These are phyloP conservation scores for Zonitis immaculata DNA, from an alignment of 2,888 invertebrate species.

Conservation along the genomic window DNA sequence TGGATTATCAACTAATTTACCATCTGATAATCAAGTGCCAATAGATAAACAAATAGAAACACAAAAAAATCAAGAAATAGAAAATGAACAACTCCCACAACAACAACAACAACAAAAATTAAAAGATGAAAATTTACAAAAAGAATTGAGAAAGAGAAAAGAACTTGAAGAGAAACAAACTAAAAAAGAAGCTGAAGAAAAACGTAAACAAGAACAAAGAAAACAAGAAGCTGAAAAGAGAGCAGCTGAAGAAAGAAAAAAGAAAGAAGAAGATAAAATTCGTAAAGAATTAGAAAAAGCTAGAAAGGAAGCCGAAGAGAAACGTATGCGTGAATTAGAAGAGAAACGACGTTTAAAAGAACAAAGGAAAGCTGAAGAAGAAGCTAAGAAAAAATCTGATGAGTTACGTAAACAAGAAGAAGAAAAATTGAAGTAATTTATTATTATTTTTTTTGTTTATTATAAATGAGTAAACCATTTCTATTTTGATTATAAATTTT, in stretches of 20 bases:
- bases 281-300: constrained; percentile 52
- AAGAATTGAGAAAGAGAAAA: constrained; percentile 51
- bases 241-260: constrained; percentile 51
- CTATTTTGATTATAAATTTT: too few relatives aligned
- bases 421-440: constrained; percentile 34
- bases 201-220: constrained; percentile 51
- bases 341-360: constrained; percentile 52
- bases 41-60: constrained; percentile 21
- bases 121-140: constrained; percentile 46
- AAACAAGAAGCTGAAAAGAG: constrained; percentile 53
- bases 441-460: too few relatives aligned
- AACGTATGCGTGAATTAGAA: constrained; percentile 51
- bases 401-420: constrained; percentile 46
- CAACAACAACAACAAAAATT: constrained; percentile 30
- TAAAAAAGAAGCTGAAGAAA: constrained; percentile 53
- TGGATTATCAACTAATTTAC: constrained; percentile 16
- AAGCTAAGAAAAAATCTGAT: constrained; percentile 48
- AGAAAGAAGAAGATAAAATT: constrained; percentile 52
- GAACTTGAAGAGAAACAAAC: constrained; percentile 48
- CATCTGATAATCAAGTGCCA: constrained; percentile 16
- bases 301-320: constrained; percentile 50
- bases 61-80: constrained; percentile 19
- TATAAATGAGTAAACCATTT: too few relatives aligned
- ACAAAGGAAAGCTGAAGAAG: constrained; percentile 47
- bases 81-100: constrained; percentile 23